Evolutionary conservation across 2,888 invertebrate genomes (phyloP).

Genomic region (Leptopilina myrica): DNA sequence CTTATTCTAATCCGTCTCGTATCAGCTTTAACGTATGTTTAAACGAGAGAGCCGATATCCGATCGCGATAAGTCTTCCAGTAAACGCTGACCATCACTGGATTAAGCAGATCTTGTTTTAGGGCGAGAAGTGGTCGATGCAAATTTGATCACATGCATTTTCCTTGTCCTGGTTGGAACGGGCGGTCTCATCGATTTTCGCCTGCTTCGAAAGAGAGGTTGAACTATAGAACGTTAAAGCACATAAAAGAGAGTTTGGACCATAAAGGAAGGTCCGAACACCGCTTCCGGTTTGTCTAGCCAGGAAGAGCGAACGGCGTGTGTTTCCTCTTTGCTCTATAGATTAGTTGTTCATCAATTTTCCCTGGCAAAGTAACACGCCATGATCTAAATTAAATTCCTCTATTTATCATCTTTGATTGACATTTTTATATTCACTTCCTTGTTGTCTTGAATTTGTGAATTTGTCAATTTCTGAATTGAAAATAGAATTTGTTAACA

Average conservation of each 20-base stretch:
- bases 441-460: too few relatives aligned
- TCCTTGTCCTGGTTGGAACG: conserved; percentile 37
- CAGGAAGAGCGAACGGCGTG: conserved; percentile 45
- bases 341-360: conserved; percentile 15
- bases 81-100: conserved; percentile 38
- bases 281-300: conserved; percentile 48
- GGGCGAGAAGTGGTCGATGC: conserved; percentile 38
- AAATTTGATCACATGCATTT: conserved; percentile 42
- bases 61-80: conserved; percentile 35
- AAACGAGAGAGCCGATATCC: conserved; percentile 21
- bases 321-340: conserved; percentile 19
- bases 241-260: conserved; percentile 48
- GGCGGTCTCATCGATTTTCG: conserved; percentile 47
- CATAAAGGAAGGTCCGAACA: conserved; percentile 51
- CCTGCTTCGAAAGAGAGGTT: conserved; percentile 5
- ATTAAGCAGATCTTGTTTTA: conserved; percentile 34
- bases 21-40: conserved; percentile 38
- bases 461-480: not conserved
- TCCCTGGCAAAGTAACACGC: not conserved
- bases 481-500: not conserved
- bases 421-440: not conserved
- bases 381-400: conserved; percentile 14
- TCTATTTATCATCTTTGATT: not conserved
- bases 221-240: conserved; percentile 15
- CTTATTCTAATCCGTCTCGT: conserved; percentile 21